Percentiles rank a stretch among this genome's conserved stretches.
Evolutionary conservation across 2,113 vertebrate genomes (phyloP).

Genomic region (Phycodurus eques): DNA sequence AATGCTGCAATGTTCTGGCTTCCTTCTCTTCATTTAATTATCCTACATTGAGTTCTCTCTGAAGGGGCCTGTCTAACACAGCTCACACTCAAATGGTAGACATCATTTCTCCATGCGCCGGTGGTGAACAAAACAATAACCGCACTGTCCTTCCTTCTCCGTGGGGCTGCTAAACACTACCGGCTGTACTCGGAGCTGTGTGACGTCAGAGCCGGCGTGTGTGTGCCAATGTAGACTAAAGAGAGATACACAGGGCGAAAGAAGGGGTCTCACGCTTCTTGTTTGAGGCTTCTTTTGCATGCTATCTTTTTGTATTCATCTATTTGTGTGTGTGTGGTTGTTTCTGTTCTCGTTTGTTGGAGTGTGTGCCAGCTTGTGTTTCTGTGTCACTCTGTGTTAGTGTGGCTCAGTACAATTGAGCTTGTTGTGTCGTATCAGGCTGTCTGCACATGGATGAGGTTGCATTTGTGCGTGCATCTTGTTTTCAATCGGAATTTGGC

Average conservation of each 20-base stretch:
- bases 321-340: background rate
- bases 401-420: slow-evolving; percentile 30
- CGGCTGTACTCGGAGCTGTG: slow-evolving; percentile 39
- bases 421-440: slow-evolving; percentile 6
- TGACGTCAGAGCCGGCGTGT: slow-evolving; percentile 38
- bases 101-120: background rate
- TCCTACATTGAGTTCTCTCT: background rate
- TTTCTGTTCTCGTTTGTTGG: background rate
- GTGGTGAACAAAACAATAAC: slow-evolving; percentile 47
- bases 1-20: slow-evolving; percentile 32
- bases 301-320: background rate
- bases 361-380: background rate
- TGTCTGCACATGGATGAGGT: background rate
- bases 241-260: background rate
- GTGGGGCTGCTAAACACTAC: slow-evolving; percentile 27
- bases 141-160: slow-evolving; percentile 41
- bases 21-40: slow-evolving; percentile 1
- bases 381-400: slow-evolving; percentile 19
- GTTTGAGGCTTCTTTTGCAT: background rate
- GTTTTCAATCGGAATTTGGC: slow-evolving; percentile 9
- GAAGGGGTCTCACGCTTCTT: background rate
- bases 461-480: background rate
- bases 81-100: background rate
- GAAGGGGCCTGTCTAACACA: background rate
- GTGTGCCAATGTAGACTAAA: background rate